Evolutionary conservation across 1,140 invertebrate species (phyloP), one percentile per base, ranked within the genome.

Genomic region (Sogatella furcifera): DNA sequence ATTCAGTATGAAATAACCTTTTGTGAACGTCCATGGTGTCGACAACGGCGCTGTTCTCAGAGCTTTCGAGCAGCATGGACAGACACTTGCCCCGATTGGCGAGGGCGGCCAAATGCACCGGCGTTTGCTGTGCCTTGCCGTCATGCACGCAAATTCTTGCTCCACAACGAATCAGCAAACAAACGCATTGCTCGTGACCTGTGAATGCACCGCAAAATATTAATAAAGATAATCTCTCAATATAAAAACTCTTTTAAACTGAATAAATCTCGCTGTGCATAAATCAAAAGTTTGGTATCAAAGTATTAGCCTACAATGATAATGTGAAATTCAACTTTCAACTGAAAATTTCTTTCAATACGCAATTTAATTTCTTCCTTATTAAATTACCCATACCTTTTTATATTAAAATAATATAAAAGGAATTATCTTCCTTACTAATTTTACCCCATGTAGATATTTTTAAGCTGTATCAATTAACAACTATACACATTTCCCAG

Each of bases 31-130:
- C 77, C 22, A 67, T 66, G 57, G 66, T 67, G 69, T 83, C 76
- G 10, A 82, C 74, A 17, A 80, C 74, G 8, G 73, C 71, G 22
- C 71, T 70, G 65, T 78, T 76, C 54, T 81, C 77, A 11, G 74
- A 70, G 38, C 77, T 78, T 56, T 81, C 73, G 15, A 84, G 64
- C 6, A 84, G 67, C 43, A 82, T 67, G 42, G 69, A 61, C 62
- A 82, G 46, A 70, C 79, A 77, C 58, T 80, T 73, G 5, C 74
- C 69, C 61, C 83, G 78, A n/a, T 82, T 82, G 61, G 80, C 80
- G 63, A 77, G 78, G 1, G 81, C 81, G 22, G 81, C 81, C 24
- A 80, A 77, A 70, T 85, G 83, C 13, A 84, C 70, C 0, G 82
- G 79, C 19, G 78, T 82, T 64, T 81, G 73, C 62, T 76, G 74